Base-by-base conservation (phyloP, 2,888 invertebrate genomes). In the Camptogramma bilineatum region DNA sequence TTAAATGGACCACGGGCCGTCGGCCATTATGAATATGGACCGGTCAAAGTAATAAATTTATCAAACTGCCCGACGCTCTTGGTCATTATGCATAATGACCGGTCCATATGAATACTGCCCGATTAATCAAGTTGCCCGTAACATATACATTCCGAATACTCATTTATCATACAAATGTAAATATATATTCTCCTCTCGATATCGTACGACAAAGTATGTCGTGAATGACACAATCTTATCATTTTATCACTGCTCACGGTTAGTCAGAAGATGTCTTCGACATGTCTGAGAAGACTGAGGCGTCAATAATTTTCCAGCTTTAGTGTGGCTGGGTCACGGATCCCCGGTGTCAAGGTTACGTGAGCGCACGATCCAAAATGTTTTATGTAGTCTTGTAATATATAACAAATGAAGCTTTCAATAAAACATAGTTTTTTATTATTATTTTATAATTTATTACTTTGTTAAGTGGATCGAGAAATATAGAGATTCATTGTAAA, bases 321-420 rank as follows among this genome's bases (percentile, higher is more conserved):
- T 18, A 46, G 46, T 17, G 52, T 39, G 54, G 52, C 19, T 55
- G 53, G 66, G 64, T 66, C 68, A 71, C 46, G 69, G 64, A 39
- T 59, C 17, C 47, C 42, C 62, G 56, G 58, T 58, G 66, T 61
- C 66, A 71, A 68, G 70, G 70, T 69, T 53, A 65, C 55, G 53
- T 24, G 51, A 47, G 54, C 46, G 17, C 39, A 34, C 50, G 53
- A 55, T 28, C 24, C 39, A 47, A 54, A 56, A 52, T 10, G 34
- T 13, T 52, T 24, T 60, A n/a, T n/a, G n/a, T n/a, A 28, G 54
- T 51, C 52, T 34, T 34, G 16, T 34, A 19, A 44, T 57, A 13
- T 34, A 47, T 46, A 34, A 52, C 46, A 50, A 42, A 39, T 18
- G 52, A 52, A 18, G 8, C 9, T 34, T 52, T 13, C 9, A 39